Evolutionary conservation across 2,113 vertebrate genomes (phyloP).

Genomic region (Dinomys branickii): DNA sequence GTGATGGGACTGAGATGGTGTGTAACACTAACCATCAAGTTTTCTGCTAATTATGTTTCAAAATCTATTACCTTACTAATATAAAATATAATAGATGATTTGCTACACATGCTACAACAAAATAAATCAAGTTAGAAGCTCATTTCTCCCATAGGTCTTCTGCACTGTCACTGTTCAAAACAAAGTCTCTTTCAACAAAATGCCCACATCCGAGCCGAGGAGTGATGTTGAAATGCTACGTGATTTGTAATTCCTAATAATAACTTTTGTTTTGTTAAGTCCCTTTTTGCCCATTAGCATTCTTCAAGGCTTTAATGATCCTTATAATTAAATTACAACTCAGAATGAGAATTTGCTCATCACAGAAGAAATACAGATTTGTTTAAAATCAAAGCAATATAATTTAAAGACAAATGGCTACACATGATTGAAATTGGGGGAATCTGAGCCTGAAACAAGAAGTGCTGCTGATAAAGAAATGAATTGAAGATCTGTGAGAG

Average conservation of each 20-base stretch:
- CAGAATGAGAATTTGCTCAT: slow-evolving; percentile 61
- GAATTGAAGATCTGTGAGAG: slow-evolving; percentile 46
- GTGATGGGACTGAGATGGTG: not conserved
- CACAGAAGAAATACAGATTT: slow-evolving; percentile 63
- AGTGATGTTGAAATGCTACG: slow-evolving; percentile 75
- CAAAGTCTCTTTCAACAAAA: slow-evolving; percentile 81
- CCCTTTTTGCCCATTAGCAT: slow-evolving; percentile 55
- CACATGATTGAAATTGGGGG: slow-evolving; percentile 38
- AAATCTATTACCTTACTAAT: slow-evolving; percentile 6
- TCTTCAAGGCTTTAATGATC: slow-evolving; percentile 72
- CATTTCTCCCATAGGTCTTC: slow-evolving; percentile 54
- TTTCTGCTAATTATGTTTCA: slow-evolving; percentile 53
- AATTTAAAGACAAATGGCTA: slow-evolving; percentile 55
- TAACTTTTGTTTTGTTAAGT: slow-evolving; percentile 71
- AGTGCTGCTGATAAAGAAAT: slow-evolving; percentile 62
- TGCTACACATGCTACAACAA: not conserved
- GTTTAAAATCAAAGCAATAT: slow-evolving; percentile 60
- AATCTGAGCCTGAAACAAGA: slow-evolving; percentile 46
- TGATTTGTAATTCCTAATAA: slow-evolving; percentile 80
- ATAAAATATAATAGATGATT: slow-evolving; percentile 15
- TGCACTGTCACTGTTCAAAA: slow-evolving; percentile 80
- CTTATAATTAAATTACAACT: slow-evolving; percentile 75
- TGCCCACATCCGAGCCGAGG: slow-evolving; percentile 77
- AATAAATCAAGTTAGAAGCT: slow-evolving; percentile 42
- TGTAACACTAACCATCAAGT: not conserved